Evolutionary conservation across 2,113 vertebrate species (phyloP), one percentile per base, ranked within the genome.

Genomic region (Herpetotheres cachinnans): DNA sequence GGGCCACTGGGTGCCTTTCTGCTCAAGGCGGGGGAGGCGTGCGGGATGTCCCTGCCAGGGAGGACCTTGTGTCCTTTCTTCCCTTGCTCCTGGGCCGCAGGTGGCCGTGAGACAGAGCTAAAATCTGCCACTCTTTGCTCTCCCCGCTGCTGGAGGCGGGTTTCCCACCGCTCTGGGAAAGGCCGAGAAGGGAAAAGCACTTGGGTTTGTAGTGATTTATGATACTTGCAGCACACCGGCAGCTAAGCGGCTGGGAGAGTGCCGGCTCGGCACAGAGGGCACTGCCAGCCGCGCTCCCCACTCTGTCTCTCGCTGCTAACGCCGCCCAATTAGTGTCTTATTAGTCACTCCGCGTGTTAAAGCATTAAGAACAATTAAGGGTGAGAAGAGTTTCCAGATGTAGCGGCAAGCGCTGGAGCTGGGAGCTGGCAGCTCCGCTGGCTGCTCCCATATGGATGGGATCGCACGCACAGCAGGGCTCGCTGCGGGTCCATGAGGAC

Each of bases 321-420:
- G 76, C 92, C 12, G 70, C 85, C 97, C 97, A 97, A 96, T 98
- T 98, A 98, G 95, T 93, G 96, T 95, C 93, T 89, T 95, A 95
- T 98, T 97, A 97, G 98, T 94, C 90, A 90, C 92, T 96, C 81
- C 9, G 69, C 29, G 87, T 97, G 97, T 97, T 97, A 97, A 95
- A 89, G 97, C 97, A 98, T 98, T 98, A 97, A 83, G 92, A 92
- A 94, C 97, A 97, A 98, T 98, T 98, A 98, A 87, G 97, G 93
- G 95, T 89, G 97, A 97, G 96, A 97, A 97, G 95, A 90, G 96
- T 66, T 97, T 98, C 97, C 97, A 98, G 97, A 96, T 97, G 98
- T 84, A 93, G 95, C 22, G 1, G 71, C 77, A 76, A 42, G 80
- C 5, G 3, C 95, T 32, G 92, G 95, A 77, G 94, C 89, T 19